phyloP scores from a whole-genome alignment of 2,113 vertebrate species.

The Sebastes schlegelii region DNA sequence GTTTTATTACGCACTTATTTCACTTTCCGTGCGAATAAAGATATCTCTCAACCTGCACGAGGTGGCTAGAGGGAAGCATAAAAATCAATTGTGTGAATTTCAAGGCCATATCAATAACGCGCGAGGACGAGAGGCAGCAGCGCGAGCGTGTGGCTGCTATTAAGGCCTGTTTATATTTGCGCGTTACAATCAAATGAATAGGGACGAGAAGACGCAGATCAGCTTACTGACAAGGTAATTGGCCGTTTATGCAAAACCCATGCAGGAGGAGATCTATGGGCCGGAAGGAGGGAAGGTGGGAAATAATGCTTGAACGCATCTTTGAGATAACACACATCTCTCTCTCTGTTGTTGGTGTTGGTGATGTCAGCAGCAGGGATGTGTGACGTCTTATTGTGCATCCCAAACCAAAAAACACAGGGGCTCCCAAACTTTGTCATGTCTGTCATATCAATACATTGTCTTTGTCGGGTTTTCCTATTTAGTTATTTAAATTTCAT shows the following conservation, averaged over 20 bases:
- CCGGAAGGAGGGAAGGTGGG: slow-evolving; percentile 27
- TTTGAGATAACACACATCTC: slow-evolving; percentile 17
- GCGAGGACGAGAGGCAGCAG: slow-evolving; percentile 45
- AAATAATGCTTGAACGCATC: slow-evolving; percentile 52
- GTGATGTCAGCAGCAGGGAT: not conserved
- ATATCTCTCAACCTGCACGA: slow-evolving; percentile 85
- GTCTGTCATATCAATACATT: not conserved
- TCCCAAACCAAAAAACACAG: not conserved
- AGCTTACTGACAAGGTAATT: slow-evolving; percentile 63
- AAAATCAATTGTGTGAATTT: slow-evolving; percentile 88
- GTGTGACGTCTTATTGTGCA: not conserved
- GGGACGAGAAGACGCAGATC: slow-evolving; percentile 62
- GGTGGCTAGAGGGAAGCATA: slow-evolving; percentile 87
- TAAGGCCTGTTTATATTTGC: slow-evolving; percentile 75
- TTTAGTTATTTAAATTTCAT: not conserved
- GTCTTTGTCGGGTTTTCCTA: not conserved
- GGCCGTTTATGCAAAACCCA: slow-evolving; percentile 72
- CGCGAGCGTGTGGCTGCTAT: slow-evolving; percentile 53
- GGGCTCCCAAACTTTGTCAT: not conserved
- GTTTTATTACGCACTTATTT: slow-evolving; percentile 90
- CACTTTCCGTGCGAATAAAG: slow-evolving; percentile 87
- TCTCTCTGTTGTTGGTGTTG: slow-evolving; percentile 26
- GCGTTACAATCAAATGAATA: slow-evolving; percentile 74
- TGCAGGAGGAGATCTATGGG: slow-evolving; percentile 51
- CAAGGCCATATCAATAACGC: slow-evolving; percentile 85